phyloP scores from a whole-genome alignment of 1,140 invertebrate genomes.

The Coptotermes formosanus region DNA sequence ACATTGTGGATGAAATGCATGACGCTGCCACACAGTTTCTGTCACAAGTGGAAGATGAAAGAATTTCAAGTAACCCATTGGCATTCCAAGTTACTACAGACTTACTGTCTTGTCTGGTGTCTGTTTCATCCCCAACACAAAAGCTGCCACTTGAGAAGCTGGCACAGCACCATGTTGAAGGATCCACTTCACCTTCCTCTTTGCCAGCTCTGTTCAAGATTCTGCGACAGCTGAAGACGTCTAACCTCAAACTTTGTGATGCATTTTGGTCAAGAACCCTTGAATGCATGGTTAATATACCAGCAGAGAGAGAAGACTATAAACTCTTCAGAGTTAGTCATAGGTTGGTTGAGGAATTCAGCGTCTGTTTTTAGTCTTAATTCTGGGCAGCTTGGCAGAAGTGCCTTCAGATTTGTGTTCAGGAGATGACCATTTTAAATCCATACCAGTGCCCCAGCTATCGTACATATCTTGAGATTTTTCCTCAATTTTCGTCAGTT shows the following conservation, averaged over 20 bases:
- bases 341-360: constrained; percentile 34
- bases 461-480: too few species aligned
- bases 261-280: constrained; percentile 47
- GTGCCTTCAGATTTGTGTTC: too few species aligned
- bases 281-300: constrained; percentile 39
- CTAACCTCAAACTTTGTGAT: constrained; percentile 46
- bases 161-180: background rate
- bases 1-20: constrained; percentile 24
- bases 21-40: background rate
- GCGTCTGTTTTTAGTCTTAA: background rate
- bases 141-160: constrained; percentile 23
- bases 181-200: background rate
- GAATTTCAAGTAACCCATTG: background rate
- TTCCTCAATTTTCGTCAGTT: too few species aligned
- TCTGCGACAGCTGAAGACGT: constrained; percentile 48
- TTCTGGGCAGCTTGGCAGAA: too few species aligned
- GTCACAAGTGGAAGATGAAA: background rate
- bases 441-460: too few species aligned
- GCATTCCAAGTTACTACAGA: background rate
- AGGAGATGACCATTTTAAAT: too few species aligned
- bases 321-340: constrained; percentile 46
- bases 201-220: constrained; percentile 45
- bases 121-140: constrained; percentile 25
- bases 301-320: constrained; percentile 37
- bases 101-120: constrained; percentile 11